Base-by-base conservation (phyloP, 2,888 invertebrate genomes). In the Troglohyphantes excavatus region DNA sequence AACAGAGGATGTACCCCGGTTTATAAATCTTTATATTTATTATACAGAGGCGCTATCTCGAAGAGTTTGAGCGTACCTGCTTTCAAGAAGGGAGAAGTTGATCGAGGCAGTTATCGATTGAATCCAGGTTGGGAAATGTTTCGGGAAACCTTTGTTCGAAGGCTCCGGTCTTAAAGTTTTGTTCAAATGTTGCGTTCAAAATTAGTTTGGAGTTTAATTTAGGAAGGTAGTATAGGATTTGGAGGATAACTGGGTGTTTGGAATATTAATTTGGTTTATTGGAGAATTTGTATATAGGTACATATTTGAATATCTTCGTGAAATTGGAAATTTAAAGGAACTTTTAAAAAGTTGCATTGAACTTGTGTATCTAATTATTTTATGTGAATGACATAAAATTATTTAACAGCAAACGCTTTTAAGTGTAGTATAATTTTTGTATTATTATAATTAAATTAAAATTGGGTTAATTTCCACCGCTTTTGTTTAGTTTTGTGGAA, bases 81-180 rank as follows among this genome's bases (percentile, higher is more conserved):
- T 53, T 13, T 19, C 39, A 75, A 23, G 33, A 33, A 6, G 33
- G 33, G 33, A 33, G 33, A 0, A 23, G 21, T 29, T 43, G 46
- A 53, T 27, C 26, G 61, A 21, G 29, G 5, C 2, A 75, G 29
- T 59, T 61, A 75, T 75, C 21, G 75, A 75, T 75, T 75, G 11
- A n/a, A 29, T 59, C 13, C 13, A 29, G 17, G 17, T 27, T 33
- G 75, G 21, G 46, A 72, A 23, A 23, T 46, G 43, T 46, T 70
- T 70, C 0, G 70, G 33, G 7, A 13, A 2, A 39, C 7, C 9
- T 53, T 13, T 53, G 7, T 53, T 53, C 2, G n/a, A 53, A 53
- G 53, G 53, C 9, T 33, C 9, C 33, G 33, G 3, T 33, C 33
- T 3, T 3, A 33, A 33, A 33, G 33, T 13, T 53, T 53, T 9